Evolutionary conservation across 2,113 vertebrate species (phyloP).

Genomic region (Elephantulus edwardii): DNA sequence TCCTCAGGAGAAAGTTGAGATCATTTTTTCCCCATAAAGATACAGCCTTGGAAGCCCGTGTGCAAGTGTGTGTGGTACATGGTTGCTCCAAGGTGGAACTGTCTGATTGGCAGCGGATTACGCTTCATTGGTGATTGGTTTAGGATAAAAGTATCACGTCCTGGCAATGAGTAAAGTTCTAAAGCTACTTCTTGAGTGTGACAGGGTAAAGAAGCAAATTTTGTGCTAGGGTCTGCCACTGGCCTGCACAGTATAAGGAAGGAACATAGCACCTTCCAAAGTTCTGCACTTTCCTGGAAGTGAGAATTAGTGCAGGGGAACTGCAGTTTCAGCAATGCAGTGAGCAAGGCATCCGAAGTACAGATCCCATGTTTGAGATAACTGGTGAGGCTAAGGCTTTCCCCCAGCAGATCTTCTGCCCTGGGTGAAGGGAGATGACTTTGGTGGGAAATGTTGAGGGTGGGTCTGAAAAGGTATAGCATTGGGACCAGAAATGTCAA

Average conservation of each 20-base stretch:
- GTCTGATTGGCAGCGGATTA: too few species aligned
- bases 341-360: fast-evolving
- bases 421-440: neutral
- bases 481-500: neutral
- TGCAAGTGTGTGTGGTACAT: too few species aligned
- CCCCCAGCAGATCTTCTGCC: neutral
- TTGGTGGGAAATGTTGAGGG: fast-evolving
- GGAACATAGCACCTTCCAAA: neutral
- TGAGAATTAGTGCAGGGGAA: fast-evolving
- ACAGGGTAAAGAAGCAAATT: neutral
- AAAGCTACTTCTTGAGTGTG: too few species aligned
- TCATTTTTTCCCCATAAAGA: too few species aligned
- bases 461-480: fast-evolving
- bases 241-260: neutral
- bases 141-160: neutral
- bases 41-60: too few species aligned
- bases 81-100: too few species aligned
- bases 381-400: neutral
- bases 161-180: neutral
- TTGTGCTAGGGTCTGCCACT: neutral
- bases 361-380: neutral
- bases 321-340: neutral
- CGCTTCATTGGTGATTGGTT: fast-evolving
- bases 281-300: fast-evolving
- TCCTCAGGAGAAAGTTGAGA: too few species aligned